A percentile compares a stretch with the other conserved stretches of the same genome.
Conservation (phyloP, 2,113 vertebrate species). For the Oreotrochilus melanogaster region DNA sequence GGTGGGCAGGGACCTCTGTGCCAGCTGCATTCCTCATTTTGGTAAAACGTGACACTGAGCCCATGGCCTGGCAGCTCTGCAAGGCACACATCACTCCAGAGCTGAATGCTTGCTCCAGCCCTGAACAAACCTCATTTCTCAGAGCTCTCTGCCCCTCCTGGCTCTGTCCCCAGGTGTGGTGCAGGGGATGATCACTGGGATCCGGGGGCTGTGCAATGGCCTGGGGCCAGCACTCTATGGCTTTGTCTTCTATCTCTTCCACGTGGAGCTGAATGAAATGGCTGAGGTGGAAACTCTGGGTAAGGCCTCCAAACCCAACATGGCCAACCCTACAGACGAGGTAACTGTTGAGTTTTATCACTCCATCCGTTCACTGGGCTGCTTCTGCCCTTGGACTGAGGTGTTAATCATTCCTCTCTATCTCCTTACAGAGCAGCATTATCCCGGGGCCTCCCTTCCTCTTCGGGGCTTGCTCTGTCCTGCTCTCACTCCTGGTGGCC, state of each 20-base stretch:
- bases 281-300: constrained; percentile 80
- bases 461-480: constrained; percentile 91
- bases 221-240: constrained; percentile 89
- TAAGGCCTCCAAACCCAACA: constrained; percentile 85
- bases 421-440: constrained; percentile 84
- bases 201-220: constrained; percentile 90
- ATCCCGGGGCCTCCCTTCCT: constrained; percentile 94
- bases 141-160: not conserved
- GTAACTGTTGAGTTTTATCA: constrained; percentile 28
- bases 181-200: constrained; percentile 93
- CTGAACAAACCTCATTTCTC: not conserved
- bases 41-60: not conserved
- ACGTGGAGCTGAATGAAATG: constrained; percentile 87
- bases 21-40: not conserved
- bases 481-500: constrained; percentile 91
- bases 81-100: not conserved
- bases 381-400: not conserved
- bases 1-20: not conserved
- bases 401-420: rapidly evolving
- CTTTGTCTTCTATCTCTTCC: constrained; percentile 91
- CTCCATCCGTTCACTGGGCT: rapidly evolving
- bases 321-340: constrained; percentile 92
- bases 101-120: not conserved
- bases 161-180: constrained; percentile 83
- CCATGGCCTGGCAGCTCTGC: not conserved